These are phyloP conservation scores for Zaprionus vittiger DNA, from an alignment of 1,140 invertebrate genomes.

Conservation along the genomic window DNA sequence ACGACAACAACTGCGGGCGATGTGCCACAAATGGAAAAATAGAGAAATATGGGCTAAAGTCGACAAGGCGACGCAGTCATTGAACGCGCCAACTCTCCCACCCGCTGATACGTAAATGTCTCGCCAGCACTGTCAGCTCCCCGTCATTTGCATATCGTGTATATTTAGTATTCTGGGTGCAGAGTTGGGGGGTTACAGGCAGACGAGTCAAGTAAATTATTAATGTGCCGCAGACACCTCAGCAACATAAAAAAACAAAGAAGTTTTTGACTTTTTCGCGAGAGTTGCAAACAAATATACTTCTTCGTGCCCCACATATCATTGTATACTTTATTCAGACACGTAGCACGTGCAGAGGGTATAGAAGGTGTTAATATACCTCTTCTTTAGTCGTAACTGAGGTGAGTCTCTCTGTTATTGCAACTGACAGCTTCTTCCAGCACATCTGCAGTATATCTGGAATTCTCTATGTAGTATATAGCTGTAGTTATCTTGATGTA, in stretches of 20 bases:
- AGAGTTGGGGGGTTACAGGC: background rate
- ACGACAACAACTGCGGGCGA: conserved; percentile 25
- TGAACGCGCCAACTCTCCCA: conserved; percentile 27
- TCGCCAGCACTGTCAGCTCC: conserved; percentile 34
- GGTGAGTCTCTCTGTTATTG: background rate
- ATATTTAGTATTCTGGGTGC: conserved; percentile 12
- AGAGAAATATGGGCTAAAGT: conserved; percentile 23
- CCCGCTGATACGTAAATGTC: conserved; percentile 14
- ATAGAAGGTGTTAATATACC: background rate
- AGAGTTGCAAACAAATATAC: background rate
- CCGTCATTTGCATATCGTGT: conserved; percentile 22
- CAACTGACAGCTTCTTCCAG: background rate
- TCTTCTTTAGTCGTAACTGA: background rate
- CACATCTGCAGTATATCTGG: background rate
- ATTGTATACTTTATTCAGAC: background rate
- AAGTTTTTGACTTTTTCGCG: conserved; percentile 8
- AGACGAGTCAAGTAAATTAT: conserved; percentile 43
- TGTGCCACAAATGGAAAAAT: conserved; percentile 37
- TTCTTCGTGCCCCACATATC: background rate
- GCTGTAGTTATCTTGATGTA: conserved; percentile 42
- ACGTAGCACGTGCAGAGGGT: background rate
- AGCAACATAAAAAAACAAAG: background rate
- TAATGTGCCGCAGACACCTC: conserved; percentile 46
- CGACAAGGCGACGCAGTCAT: conserved; percentile 38
- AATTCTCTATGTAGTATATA: background rate